Percentiles rank a stretch among this genome's conserved stretches.
These are phyloP conservation scores for Rambutsinella grinnellia DNA, from an alignment of 2,888 invertebrate species.

Conservation along the genomic window DNA sequence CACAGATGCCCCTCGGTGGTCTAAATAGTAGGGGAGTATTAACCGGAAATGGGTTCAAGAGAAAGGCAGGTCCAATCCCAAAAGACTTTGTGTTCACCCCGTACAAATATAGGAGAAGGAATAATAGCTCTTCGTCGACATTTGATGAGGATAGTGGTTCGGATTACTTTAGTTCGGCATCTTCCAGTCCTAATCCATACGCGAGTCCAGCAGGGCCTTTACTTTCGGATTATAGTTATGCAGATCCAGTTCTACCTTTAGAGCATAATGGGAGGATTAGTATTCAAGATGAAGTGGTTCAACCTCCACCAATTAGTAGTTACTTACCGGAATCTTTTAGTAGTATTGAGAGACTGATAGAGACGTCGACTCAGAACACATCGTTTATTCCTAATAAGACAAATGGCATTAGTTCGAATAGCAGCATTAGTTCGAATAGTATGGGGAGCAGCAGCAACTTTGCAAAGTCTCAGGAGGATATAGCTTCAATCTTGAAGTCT, in stretches of 20 bases:
- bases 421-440: slow-evolving; percentile 23
- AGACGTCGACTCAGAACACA: slow-evolving; percentile 35
- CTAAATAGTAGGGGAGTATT: slow-evolving; percentile 59
- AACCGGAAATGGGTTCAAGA: slow-evolving; percentile 70
- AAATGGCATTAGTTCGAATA: slow-evolving; percentile 37
- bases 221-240: slow-evolving; percentile 27
- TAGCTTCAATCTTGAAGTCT: background rate
- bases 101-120: slow-evolving; percentile 43
- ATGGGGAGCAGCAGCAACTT: background rate
- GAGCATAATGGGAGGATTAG: slow-evolving; percentile 29
- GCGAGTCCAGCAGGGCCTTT: slow-evolving; percentile 38
- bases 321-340: slow-evolving; percentile 47
- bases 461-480: slow-evolving; percentile 27
- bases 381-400: slow-evolving; percentile 7
- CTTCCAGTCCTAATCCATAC: slow-evolving; percentile 48
- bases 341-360: slow-evolving; percentile 47
- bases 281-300: slow-evolving; percentile 6
- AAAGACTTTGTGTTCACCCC: slow-evolving; percentile 72
- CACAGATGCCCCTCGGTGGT: slow-evolving; percentile 66
- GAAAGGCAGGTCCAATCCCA: slow-evolving; percentile 86
- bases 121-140: background rate
- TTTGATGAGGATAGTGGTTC: slow-evolving; percentile 40
- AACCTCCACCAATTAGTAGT: background rate
- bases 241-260: slow-evolving; percentile 40
- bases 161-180: slow-evolving; percentile 43